Percentiles rank a stretch among this genome's conserved stretches.
These are phyloP conservation scores for Eudyptes chrysolophus DNA, from an alignment of 2,113 vertebrate genomes.

Conservation along the genomic window DNA sequence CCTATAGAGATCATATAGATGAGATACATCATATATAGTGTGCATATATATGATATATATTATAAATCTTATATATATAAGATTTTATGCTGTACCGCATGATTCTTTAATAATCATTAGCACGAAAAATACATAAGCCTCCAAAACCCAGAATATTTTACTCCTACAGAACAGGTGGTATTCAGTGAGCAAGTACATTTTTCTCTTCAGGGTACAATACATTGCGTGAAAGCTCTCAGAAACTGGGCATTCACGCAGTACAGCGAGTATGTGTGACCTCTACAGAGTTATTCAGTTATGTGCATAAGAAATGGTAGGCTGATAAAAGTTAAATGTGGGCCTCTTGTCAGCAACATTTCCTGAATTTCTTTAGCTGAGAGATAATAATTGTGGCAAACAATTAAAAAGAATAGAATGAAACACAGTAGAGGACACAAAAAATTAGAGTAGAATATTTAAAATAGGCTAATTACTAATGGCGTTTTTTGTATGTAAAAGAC, in stretches of 20 bases:
- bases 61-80: neutral
- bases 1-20: neutral
- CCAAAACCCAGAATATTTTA: neutral
- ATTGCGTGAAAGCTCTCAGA: neutral
- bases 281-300: neutral
- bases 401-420: neutral
- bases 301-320: neutral
- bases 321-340: neutral
- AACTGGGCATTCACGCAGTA: neutral
- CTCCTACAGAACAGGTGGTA: neutral
- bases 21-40: no score
- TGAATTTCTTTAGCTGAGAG: neutral
- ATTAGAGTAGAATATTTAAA: neutral
- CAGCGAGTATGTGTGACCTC: neutral
- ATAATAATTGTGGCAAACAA: neutral
- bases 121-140: neutral
- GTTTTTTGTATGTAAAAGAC: neutral
- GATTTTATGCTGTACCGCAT: neutral
- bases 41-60: neutral
- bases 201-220: neutral
- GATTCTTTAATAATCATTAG: neutral
- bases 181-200: neutral
- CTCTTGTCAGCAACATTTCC: neutral
- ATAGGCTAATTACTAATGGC: neutral
- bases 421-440: neutral